phyloP scores from a whole-genome alignment of 2,888 invertebrate genomes.

The Sialis lutaria region DNA sequence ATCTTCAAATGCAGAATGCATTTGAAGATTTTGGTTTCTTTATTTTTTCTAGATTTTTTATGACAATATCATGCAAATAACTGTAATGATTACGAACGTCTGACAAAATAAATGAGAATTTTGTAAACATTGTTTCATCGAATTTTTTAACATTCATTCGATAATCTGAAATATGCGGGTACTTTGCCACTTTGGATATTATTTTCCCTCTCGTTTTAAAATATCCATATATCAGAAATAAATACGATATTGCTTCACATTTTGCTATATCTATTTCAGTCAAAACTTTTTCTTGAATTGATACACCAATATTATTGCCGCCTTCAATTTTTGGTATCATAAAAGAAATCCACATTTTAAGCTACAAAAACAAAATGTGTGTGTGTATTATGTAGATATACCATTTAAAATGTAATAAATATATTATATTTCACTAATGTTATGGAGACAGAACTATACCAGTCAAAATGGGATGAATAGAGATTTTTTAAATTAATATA shows the following conservation, averaged over 20 bases:
- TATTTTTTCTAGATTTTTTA: constrained; percentile 96
- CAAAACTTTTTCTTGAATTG: constrained; percentile 94
- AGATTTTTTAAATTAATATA: too few relatives aligned
- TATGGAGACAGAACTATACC: too few relatives aligned
- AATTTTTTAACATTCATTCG: constrained; percentile 80
- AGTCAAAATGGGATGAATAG: too few relatives aligned
- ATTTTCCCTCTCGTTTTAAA: constrained; percentile 77
- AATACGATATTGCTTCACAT: constrained; percentile 92
- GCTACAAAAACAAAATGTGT: constrained; percentile 39
- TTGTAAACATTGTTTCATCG: constrained; percentile 94
- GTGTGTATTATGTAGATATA: too few relatives aligned
- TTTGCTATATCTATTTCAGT: constrained; percentile 93
- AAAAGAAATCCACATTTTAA: constrained; percentile 99
- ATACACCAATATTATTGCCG: constrained; percentile 98
- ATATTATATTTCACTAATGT: too few relatives aligned
- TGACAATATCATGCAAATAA: constrained; percentile 90
- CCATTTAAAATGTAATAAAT: too few relatives aligned
- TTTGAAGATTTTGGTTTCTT: constrained; percentile 92
- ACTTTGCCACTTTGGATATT: constrained; percentile 84
- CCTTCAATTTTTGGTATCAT: constrained; percentile 99
- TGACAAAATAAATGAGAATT: constrained; percentile 80
- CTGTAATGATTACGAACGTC: constrained; percentile 96
- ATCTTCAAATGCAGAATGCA: constrained; percentile 54
- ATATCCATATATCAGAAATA: constrained; percentile 95
- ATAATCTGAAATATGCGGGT: constrained; percentile 94